A percentile compares a stretch with the other conserved stretches of the same genome.
phyloP scores from a whole-genome alignment of 2,113 vertebrate species.

The Trachemys scripta region DNA sequence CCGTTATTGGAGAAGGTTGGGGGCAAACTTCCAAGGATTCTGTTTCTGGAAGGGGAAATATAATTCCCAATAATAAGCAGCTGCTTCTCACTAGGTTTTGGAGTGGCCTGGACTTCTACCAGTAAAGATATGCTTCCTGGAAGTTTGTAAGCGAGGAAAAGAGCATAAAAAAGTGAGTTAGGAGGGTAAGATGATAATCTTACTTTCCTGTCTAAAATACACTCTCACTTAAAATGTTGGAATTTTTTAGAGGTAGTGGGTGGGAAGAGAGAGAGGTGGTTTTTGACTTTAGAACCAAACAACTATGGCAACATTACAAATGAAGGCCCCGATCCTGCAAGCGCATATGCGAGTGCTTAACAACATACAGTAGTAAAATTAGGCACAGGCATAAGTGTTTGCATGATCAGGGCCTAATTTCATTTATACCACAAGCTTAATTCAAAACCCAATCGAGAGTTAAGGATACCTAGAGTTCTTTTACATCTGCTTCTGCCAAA shows the following conservation, averaged over 20 bases:
- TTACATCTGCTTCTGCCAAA: not conserved
- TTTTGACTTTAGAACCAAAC: not conserved
- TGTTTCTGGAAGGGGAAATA: not conserved
- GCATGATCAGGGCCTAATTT: not conserved
- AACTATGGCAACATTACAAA: not conserved
- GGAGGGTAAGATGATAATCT: not conserved
- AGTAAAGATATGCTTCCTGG: not conserved
- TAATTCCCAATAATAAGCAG: not conserved
- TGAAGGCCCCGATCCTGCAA: not conserved
- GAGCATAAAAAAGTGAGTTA: not conserved
- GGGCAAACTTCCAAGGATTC: not conserved
- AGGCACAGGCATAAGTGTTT: not conserved
- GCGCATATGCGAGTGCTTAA: not conserved
- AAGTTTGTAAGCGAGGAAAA: not conserved
- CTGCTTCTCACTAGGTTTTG: not conserved
- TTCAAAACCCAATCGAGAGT: not conserved
- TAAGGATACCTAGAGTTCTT: not conserved
- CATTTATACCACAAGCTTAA: not conserved
- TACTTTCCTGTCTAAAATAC: not conserved
- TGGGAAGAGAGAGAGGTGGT: not conserved
- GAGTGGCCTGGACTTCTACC: not conserved
- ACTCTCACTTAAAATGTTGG: not conserved
- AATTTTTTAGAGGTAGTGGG: not conserved
- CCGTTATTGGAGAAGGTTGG: not conserved
- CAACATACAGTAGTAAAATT: not conserved